A percentile compares a stretch with the other conserved stretches of the same genome.
These are phyloP conservation scores for Heliothis subflexa DNA, from an alignment of 1,140 invertebrate species.

Conservation along the genomic window DNA sequence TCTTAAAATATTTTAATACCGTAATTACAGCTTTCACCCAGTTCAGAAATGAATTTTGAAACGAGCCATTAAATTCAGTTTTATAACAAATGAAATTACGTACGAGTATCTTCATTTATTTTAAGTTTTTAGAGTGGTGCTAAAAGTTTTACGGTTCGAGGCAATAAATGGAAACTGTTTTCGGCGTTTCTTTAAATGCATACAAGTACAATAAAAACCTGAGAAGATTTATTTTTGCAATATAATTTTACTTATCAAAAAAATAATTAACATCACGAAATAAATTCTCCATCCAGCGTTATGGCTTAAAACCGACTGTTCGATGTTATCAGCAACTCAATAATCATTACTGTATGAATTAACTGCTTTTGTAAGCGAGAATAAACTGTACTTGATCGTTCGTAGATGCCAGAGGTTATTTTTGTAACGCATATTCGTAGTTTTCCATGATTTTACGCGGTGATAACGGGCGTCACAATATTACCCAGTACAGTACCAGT, in stretches of 20 bases:
- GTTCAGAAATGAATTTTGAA: background rate
- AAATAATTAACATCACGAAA: conserved; percentile 7
- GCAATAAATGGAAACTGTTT: conserved; percentile 19
- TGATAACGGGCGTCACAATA: conserved; percentile 6
- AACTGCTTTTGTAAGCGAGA: conserved; percentile 21
- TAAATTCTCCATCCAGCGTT: conserved; percentile 1
- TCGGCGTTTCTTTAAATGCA: conserved; percentile 5
- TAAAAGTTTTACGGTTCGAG: conserved; percentile 22
- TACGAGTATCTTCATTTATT: conserved; percentile 35
- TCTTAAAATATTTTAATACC: background rate
- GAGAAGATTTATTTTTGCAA: conserved; percentile 26
- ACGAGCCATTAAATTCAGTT: conserved; percentile 17
- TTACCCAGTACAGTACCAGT: background rate
- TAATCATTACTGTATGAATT: conserved; percentile 17
- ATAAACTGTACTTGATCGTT: background rate
- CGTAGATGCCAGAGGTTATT: conserved; percentile 10
- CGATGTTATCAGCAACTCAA: conserved; percentile 25
- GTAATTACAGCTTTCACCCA: background rate
- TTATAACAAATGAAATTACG: conserved; percentile 31
- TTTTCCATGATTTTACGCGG: conserved; percentile 4
- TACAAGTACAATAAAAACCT: background rate
- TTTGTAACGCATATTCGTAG: conserved; percentile 19
- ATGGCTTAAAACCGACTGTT: conserved; percentile 10
- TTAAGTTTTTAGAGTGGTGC: conserved; percentile 13
- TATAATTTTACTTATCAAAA: conserved; percentile 16